phyloP scores from a whole-genome alignment of 2,797 vertebrate species.

The Tachyglossus aculeatus region DNA sequence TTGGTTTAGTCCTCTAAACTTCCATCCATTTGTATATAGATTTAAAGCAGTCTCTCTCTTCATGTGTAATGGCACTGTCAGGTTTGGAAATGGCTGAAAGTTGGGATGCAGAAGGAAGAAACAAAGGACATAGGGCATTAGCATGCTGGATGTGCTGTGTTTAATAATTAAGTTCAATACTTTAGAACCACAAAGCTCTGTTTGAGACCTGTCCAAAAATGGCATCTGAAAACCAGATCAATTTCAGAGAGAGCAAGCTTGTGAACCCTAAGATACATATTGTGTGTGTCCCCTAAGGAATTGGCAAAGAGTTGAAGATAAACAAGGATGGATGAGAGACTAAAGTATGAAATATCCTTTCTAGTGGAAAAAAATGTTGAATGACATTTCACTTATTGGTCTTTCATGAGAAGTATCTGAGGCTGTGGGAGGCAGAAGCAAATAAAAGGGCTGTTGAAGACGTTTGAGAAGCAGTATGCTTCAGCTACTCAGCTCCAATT shows the following conservation, averaged over 20 bases:
- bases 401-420: not conserved
- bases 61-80: not conserved
- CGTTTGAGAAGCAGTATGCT: not conserved
- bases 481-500: not conserved
- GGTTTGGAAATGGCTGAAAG: not conserved
- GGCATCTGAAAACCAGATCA: not conserved
- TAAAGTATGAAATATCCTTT: not conserved
- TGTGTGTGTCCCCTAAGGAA: not conserved
- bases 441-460: not conserved
- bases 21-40: not conserved
- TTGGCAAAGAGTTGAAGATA: not conserved
- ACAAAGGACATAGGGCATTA: fast-evolving
- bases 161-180: not conserved
- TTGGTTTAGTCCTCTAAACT: not conserved
- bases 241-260: not conserved
- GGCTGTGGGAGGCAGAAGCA: not conserved
- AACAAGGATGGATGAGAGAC: not conserved
- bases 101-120: not conserved
- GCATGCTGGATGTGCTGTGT: not conserved
- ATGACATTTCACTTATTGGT: not conserved
- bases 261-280: not conserved
- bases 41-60: not conserved
- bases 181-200: not conserved
- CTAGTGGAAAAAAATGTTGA: not conserved
- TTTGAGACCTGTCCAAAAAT: not conserved